Conservation (phyloP, 1,140 invertebrate genomes). For the Halictus rubicundus region DNA sequence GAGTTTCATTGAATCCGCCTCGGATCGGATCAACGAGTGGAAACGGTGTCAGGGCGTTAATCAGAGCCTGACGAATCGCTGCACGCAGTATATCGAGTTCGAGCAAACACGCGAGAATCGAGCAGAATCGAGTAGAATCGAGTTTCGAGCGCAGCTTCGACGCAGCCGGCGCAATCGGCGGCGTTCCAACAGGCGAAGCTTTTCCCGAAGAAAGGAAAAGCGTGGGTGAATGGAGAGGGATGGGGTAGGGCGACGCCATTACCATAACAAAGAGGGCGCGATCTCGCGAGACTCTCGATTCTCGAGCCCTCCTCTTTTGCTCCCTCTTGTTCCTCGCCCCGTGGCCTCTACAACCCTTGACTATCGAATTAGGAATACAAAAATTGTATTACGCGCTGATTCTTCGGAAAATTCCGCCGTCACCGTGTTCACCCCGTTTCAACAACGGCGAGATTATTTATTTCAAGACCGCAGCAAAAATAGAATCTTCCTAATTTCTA, state of each 20-base stretch:
- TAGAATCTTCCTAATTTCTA: no score
- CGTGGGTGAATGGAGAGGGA: background rate
- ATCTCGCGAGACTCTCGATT: slow-evolving; percentile 31
- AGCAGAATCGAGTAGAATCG: slow-evolving; percentile 2
- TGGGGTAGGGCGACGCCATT: slow-evolving; percentile 8
- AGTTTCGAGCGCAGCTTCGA: no score
- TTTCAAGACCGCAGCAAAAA: no score
- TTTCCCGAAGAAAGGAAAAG: slow-evolving; percentile 22
- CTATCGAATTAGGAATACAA: no score
- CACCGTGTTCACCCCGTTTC: no score
- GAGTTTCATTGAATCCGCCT: background rate
- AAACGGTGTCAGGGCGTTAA: slow-evolving; percentile 30
- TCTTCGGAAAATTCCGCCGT: background rate
- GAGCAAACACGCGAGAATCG: background rate
- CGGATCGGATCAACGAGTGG: background rate
- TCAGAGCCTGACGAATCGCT: slow-evolving; percentile 17
- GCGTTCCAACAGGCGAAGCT: background rate
- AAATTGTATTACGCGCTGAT: slow-evolving; percentile 27
- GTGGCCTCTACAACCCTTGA: no score
- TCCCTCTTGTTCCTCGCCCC: no score
- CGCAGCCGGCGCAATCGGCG: background rate
- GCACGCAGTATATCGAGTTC: background rate
- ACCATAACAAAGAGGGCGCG: slow-evolving; percentile 23
- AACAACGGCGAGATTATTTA: no score
- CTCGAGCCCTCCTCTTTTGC: background rate